Evolutionary conservation across 2,113 vertebrate species (phyloP), one percentile per base, ranked within the genome.

Genomic region (Arizona elegans): DNA sequence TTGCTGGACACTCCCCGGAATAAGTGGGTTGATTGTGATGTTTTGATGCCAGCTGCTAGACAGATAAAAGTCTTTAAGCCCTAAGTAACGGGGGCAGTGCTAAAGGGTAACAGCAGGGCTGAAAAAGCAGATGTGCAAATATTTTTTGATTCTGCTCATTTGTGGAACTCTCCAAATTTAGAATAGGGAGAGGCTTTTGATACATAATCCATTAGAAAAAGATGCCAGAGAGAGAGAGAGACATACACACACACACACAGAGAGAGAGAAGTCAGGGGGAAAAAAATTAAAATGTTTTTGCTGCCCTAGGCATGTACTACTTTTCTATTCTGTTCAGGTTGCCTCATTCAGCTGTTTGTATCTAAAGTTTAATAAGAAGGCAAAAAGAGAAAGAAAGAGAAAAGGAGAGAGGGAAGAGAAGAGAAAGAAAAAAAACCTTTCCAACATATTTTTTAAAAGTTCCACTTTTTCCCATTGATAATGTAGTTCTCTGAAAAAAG

Each of bases 21-120:
- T 93, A 90, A 87, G 56, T 87, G 92, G 92, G 81, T 93, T 89
- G 93, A 59, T 94, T 81, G 91, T 95, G 94, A 81, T 92, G 93
- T 93, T 93, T 95, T 94, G 91, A 93, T 94, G 93, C 55, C 65
- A 91, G 91, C 10, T 87, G 87, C 93, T 62, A 86, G 87, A 81
- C 59, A 93, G 85, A 90, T 91, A 93, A 93, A 94, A 38, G 90
- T 94, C 53, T 87, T 90, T 90, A 94, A 93, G 93, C 91, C 93
- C 86, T 93, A 93, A 95, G 92, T 38, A 94, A 21, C 13, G 52
- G 70, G 54, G n/a, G 13, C 59, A 92, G 70, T 86, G n/a, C 89
- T 88, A 81, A 92, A 94, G 89, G 54, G 86, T 85, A 91, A 90
- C 65, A 92, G 88, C 52, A 94, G 90, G 88, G 56, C 33, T 93